These are phyloP conservation scores for Tinea semifulvella DNA, from an alignment of 2,888 invertebrate species.

Conservation along the genomic window DNA sequence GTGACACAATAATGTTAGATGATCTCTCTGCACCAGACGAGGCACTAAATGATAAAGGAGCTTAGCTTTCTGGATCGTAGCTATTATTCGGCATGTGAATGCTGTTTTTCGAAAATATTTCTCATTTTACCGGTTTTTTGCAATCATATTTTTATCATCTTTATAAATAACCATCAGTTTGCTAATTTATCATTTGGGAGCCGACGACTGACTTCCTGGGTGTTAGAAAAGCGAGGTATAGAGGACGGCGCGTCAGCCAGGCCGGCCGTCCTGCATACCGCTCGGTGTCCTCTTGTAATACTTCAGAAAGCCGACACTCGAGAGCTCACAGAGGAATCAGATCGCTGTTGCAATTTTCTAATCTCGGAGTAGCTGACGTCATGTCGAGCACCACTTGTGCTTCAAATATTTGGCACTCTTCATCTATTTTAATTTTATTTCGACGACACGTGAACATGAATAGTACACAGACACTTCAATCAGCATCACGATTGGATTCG, in stretches of 20 bases:
- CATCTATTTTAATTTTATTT: conserved; percentile 30
- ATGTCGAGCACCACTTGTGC: conserved; percentile 62
- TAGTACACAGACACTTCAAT: not conserved
- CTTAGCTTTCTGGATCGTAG: not conserved
- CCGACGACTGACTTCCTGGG: conserved; percentile 45
- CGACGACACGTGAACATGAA: not conserved
- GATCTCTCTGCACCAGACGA: not conserved
- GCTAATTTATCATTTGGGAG: conserved; percentile 44
- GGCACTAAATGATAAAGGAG: conserved; percentile 61
- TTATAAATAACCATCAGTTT: no score
- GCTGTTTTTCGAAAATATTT: not conserved
- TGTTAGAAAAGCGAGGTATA: conserved; percentile 39
- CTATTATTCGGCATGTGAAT: not conserved
- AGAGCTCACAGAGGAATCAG: not conserved
- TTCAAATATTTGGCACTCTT: conserved; percentile 60
- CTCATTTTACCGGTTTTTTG: not conserved
- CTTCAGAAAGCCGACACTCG: not conserved
- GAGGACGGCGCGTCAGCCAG: not conserved
- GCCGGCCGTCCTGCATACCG: no score
- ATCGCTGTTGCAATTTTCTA: not conserved
- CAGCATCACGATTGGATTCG: not conserved
- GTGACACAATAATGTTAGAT: not conserved
- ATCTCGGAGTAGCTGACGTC: conserved; percentile 17
- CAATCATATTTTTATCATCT: not conserved
- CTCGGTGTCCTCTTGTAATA: not conserved